Evolutionary conservation across 2,888 invertebrate genomes (phyloP).

Genomic region (Papilio demoleus): DNA sequence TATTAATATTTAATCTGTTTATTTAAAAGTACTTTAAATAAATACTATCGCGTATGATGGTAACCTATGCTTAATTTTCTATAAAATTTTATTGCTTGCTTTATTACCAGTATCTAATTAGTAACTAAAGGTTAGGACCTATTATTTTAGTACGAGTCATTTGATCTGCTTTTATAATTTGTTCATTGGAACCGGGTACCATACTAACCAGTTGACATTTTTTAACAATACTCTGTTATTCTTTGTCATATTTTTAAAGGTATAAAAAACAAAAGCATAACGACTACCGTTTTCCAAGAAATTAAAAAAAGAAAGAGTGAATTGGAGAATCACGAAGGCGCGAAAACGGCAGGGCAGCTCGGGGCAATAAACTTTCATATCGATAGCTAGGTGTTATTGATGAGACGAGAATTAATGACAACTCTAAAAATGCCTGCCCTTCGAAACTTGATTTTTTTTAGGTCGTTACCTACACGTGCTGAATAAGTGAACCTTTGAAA

Average conservation of each 20-base stretch:
- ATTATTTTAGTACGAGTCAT: not conserved
- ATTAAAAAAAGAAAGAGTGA: constrained; percentile 1
- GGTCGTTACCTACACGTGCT: constrained; percentile 16
- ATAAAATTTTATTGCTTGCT: not conserved
- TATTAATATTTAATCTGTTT: not conserved
- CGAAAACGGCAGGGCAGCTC: constrained; percentile 59
- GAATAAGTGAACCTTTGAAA: constrained; percentile 27
- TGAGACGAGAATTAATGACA: constrained; percentile 40
- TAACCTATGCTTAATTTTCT: not conserved
- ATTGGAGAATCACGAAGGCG: constrained; percentile 53
- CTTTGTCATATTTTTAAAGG: not conserved
- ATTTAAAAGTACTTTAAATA: not conserved
- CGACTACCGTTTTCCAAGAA: constrained; percentile 28
- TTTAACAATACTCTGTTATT: not conserved
- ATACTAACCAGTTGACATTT: too few species aligned
- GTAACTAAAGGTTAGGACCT: not conserved
- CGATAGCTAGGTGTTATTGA: constrained; percentile 36
- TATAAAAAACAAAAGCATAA: constrained; percentile 12
- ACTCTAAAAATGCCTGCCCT: constrained; percentile 32
- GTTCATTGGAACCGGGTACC: not conserved
- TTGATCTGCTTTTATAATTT: not conserved
- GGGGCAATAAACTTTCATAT: constrained; percentile 65
- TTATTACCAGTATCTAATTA: not conserved
- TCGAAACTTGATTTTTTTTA: constrained; percentile 38
- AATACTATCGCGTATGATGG: not conserved